Base-by-base conservation (phyloP, 2,888 invertebrate species). In the Zootermopsis nevadensis region DNA sequence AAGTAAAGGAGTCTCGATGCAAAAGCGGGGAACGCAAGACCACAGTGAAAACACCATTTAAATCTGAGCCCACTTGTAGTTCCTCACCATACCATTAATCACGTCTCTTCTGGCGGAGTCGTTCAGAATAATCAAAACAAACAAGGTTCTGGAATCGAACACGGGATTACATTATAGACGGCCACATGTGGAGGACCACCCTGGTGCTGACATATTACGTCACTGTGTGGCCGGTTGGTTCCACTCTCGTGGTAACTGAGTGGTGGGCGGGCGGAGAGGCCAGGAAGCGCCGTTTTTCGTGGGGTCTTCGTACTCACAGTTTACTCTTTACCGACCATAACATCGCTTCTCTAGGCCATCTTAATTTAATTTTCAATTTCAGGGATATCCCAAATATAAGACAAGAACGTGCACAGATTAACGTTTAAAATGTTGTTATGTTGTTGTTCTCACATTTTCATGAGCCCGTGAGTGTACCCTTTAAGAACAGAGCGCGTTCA, bases 231-330 rank as follows among this genome's bases (percentile, higher is more conserved):
- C 60, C 27, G 60, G n/a, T 24, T n/a, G 27, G 60, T 60, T 60
- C 27, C 12, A 60, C 27, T 24, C 27, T 6, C 0, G 60, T n/a
- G 27, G 60, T 60, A 60, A 60, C 27, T n/a, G 60, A 60, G 12
- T 22, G 22, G 15, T n/a, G 6, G 48, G 48, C 48, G 48, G 48
- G n/a, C 8, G n/a, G n/a, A n/a, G n/a, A n/a, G 48, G n/a, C 8
- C 60, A 60, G 60, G 60, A 60, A 60, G 60, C n/a, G 27, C 60
- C 24, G 27, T 2, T 31, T 33, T 69, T 33, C 69, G 1, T 33
- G 69, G 33, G 69, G 69, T 69, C 69, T 69, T 69, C 69, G 69
- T 30, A 69, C 69, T 33, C 69, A 33, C 15, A 69, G 69, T 69
- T 69, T 69, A 69, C 69, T 69, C 22, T 4, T 31, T 33, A 7